phyloP scores from a whole-genome alignment of 2,888 invertebrate genomes.

The Keiferia lycopersicella region DNA sequence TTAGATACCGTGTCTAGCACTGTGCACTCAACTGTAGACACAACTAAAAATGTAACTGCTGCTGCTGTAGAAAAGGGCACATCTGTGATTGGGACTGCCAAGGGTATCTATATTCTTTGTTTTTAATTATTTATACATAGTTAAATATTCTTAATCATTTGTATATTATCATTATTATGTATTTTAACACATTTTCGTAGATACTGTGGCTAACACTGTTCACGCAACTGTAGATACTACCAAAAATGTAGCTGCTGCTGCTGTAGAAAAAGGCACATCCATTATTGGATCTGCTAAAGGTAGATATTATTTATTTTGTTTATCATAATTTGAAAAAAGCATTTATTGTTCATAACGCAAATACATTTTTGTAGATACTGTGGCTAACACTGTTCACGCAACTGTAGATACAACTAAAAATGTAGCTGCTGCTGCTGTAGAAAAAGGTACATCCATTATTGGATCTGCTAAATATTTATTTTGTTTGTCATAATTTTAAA shows the following conservation, averaged over 20 bases:
- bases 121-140: background rate
- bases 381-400: conserved; percentile 39
- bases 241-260: conserved; percentile 68
- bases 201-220: conserved; percentile 63
- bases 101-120: conserved; percentile 37
- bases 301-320: conserved; percentile 31
- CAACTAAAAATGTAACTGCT: conserved; percentile 34
- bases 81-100: conserved; percentile 43
- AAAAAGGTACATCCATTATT: conserved; percentile 46
- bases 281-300: conserved; percentile 65
- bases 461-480: conserved; percentile 40
- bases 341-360: background rate
- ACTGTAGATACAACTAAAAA: conserved; percentile 56
- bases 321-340: background rate
- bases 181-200: conserved; percentile 40
- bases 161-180: background rate
- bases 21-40: conserved; percentile 26
- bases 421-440: conserved; percentile 50
- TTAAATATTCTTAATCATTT: background rate
- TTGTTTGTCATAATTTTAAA: background rate
- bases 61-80: conserved; percentile 52
- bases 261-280: conserved; percentile 58
- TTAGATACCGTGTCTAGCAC: conserved; percentile 32
- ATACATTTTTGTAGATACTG: conserved; percentile 26
- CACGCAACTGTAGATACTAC: conserved; percentile 69